Conservation (phyloP, 2,113 vertebrate genomes). For the Malurus cyaneus region DNA sequence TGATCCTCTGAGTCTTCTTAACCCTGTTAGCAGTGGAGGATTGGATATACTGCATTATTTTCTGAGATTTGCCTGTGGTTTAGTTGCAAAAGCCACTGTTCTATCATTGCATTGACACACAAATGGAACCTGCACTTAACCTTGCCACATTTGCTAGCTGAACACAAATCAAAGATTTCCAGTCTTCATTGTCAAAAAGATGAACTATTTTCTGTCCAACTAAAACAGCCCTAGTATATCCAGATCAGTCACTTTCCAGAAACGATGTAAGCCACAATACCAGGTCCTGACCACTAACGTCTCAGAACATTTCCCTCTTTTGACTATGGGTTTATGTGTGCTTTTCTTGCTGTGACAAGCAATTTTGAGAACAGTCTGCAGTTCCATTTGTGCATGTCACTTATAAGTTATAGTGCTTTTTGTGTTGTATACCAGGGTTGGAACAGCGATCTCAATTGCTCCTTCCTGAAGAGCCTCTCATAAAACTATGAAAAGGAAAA, state of each 20-base stretch:
- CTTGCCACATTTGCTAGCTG: not conserved
- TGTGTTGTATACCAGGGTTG: not conserved
- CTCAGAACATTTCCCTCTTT: slow-evolving; percentile 5
- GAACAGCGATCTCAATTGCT: not conserved
- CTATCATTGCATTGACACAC: slow-evolving; percentile 33
- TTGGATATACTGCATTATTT: not conserved
- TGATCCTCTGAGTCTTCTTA: slow-evolving; percentile 40
- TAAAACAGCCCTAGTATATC: not conserved
- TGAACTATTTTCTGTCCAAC: not conserved
- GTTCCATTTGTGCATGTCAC: not conserved
- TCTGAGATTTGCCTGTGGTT: slow-evolving; percentile 44
- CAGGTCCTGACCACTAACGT: slow-evolving; percentile 24
- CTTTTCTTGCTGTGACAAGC: not conserved
- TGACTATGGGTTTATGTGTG: not conserved
- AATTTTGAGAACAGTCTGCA: not conserved
- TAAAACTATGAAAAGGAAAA: not conserved
- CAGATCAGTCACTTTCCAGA: slow-evolving; percentile 23
- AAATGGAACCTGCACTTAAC: slow-evolving; percentile 53
- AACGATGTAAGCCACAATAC: not conserved
- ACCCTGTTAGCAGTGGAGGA: not conserved
- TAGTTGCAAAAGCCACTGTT: slow-evolving; percentile 42
- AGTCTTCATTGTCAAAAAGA: not conserved
- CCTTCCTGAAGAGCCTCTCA: not conserved
- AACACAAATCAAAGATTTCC: slow-evolving; percentile 52
- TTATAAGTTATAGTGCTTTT: not conserved